Conservation (phyloP, 2,113 vertebrate genomes). For the Cercopithecus mona region DNA sequence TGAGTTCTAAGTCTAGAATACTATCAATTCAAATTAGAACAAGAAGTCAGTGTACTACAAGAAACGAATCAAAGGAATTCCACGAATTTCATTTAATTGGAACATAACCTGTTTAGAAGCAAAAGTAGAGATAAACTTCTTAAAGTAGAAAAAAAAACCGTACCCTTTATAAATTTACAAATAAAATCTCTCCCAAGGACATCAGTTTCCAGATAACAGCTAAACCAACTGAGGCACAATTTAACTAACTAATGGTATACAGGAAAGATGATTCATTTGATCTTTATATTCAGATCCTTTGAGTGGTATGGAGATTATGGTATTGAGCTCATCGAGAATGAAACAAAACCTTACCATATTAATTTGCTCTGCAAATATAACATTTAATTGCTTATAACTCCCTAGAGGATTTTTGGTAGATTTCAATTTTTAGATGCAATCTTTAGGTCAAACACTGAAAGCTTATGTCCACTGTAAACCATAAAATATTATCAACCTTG, state of each 20-base stretch:
- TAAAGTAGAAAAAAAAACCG: background rate
- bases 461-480: background rate
- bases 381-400: background rate
- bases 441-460: background rate
- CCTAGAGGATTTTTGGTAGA: background rate
- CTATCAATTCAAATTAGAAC: background rate
- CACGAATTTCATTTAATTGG: background rate
- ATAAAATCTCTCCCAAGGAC: background rate
- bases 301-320: background rate
- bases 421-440: conserved; percentile 3
- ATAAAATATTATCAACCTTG: background rate
- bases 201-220: background rate
- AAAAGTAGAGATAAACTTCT: background rate
- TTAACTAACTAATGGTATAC: background rate
- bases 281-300: background rate
- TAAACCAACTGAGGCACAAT: background rate
- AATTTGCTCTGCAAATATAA: background rate
- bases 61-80: background rate
- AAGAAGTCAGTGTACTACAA: background rate
- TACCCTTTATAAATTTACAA: background rate
- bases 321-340: background rate
- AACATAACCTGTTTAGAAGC: background rate
- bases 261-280: background rate
- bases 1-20: background rate
- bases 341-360: background rate